A percentile compares a stretch with the other conserved stretches of the same genome.
Evolutionary conservation across 1,140 invertebrate genomes (phyloP).

Genomic region (Thaumatotibia leucotreta): DNA sequence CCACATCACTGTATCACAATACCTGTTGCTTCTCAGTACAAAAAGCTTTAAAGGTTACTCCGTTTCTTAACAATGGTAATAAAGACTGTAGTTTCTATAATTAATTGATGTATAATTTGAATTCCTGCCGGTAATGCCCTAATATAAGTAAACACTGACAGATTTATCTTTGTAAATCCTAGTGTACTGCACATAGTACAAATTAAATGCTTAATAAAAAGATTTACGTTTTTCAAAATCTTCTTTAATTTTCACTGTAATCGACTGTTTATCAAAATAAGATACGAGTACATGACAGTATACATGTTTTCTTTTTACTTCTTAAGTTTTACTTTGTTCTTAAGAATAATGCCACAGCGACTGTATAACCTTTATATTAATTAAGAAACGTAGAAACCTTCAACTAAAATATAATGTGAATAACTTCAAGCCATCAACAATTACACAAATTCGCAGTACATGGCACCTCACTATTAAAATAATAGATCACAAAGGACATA

Average conservation of each 20-base stretch:
- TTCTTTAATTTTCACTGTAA: too few species aligned
- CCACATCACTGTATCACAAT: conserved; percentile 66
- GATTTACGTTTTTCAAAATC: too few species aligned
- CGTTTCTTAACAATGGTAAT: conserved; percentile 31
- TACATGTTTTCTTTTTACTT: too few species aligned
- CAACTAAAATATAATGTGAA: conserved; percentile 16
- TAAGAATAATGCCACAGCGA: too few species aligned
- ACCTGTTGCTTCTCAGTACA: conserved; percentile 46
- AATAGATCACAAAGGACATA: conserved; percentile 48
- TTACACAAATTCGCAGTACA: conserved; percentile 50
- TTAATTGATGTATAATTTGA: too few species aligned
- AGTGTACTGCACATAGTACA: neutral
- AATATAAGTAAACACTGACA: too few species aligned
- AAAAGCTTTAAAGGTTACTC: conserved; percentile 36
- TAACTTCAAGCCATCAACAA: conserved; percentile 38
- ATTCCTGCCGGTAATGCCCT: too few species aligned
- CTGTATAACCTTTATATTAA: neutral
- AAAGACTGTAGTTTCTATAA: too few species aligned
- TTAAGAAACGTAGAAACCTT: conserved; percentile 15
- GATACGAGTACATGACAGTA: too few species aligned
- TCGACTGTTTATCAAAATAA: too few species aligned
- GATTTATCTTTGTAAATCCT: too few species aligned
- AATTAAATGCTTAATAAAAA: neutral
- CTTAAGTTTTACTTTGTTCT: too few species aligned
- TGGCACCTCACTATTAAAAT: conserved; percentile 60